phyloP scores from a whole-genome alignment of 64 coral and sea anemone genomes.

The Dendrophyllia cribrosa region DNA sequence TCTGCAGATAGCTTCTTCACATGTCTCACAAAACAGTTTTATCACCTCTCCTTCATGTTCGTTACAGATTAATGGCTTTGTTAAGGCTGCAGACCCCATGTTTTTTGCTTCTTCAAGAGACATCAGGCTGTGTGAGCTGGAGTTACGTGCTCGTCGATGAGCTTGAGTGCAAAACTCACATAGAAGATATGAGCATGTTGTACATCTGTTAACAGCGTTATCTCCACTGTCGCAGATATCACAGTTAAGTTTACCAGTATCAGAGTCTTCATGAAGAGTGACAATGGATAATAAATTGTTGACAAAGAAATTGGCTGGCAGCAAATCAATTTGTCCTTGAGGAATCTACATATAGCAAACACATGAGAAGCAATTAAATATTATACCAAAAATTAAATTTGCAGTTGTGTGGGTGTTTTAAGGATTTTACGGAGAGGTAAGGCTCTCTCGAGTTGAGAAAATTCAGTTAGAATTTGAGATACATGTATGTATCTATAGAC shows the following conservation, averaged over 20 bases:
- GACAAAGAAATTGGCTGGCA: conserved; percentile 5
- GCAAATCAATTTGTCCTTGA: conserved; percentile 20
- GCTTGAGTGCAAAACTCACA: background rate
- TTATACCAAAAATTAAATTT: background rate
- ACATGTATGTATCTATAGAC: no score
- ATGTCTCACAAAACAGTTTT: conserved; percentile 26
- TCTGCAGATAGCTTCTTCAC: background rate
- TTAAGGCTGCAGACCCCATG: background rate
- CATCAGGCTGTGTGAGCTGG: background rate
- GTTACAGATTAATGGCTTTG: background rate
- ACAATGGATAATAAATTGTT: conserved; percentile 22
- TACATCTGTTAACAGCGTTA: conserved; percentile 7
- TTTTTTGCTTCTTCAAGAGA: conserved; percentile 12
- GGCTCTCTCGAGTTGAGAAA: no score
- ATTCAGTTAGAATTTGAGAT: no score
- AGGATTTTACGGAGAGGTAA: no score
- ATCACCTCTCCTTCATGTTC: conserved; percentile 5
- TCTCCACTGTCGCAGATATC: conserved; percentile 23
- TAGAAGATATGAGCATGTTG: background rate
- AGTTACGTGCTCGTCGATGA: background rate
- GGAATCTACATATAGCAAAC: background rate
- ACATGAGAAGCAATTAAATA: background rate
- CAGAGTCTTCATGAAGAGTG: background rate
- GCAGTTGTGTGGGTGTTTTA: background rate
- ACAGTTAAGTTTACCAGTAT: background rate